Base-by-base conservation (phyloP, 2,797 vertebrate genomes). In the Brachyalestes nurse region DNA sequence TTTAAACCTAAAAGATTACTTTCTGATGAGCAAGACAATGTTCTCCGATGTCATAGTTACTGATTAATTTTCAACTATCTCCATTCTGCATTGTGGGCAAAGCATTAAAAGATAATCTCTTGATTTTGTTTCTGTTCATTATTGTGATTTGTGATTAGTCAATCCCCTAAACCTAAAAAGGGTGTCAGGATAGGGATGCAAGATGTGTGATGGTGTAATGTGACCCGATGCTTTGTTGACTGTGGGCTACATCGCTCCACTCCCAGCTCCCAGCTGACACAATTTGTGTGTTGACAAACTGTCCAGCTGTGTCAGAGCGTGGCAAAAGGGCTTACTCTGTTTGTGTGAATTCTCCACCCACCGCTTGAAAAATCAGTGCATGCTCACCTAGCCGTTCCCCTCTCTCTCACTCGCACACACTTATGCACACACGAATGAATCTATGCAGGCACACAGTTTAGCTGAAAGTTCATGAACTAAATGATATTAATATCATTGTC, bases 211-310 rank as follows among this genome's bases (percentile, higher is more conserved):
- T 58, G 25, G 62, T 1, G 47, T 42, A 78, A 9, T 45, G 55
- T 64, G 79, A 60, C 17, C 55, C 49, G 67, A 2, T 53, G 66
- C 60, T 23, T 21, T 14, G 21, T 66, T 28, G 45, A 71, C 75
- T 71, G 73, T 58, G 72, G 75, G 47, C 81, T 78, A 42, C 38
- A 53, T 40, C 10, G 47, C 51, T 72, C 28, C 23, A 17, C 73
- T 60, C 40, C 49, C 51, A 45, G 2, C 25, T 73, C 53, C 75
- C 38, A 72, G 62, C 78, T 77, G 74, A 83, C 60, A 82, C 72
- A 62, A 78, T 86, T 73, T 86, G 66, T 82, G 79, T 83, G 84
- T 83, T 86, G 76, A 86, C 79, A 83, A 76, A 80, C 55, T 65
- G 78, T 72, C 84, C 84, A 82, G 69, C 79, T 87, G 83, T 85